Conservation (phyloP, 2,888 invertebrate species). For the Sminthurinus aureus region DNA sequence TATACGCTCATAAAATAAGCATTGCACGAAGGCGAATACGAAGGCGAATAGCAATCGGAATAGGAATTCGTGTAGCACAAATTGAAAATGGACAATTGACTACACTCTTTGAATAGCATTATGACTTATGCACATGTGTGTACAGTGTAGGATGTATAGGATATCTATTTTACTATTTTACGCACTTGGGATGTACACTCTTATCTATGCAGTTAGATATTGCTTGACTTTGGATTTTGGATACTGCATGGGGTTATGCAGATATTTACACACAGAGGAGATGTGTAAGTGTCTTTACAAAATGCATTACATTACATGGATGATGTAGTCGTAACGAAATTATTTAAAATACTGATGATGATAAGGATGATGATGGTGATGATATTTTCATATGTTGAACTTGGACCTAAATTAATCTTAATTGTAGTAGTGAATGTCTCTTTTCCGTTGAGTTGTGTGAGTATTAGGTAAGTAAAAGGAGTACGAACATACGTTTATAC, state of each 20-base stretch:
- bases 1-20: neutral
- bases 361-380: neutral
- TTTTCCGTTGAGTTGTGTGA: too few relatives aligned
- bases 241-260: neutral
- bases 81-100: slow-evolving; percentile 13
- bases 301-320: neutral
- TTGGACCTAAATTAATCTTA: slow-evolving; percentile 31
- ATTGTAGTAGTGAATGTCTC: neutral
- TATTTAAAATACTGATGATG: neutral
- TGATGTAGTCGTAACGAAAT: neutral
- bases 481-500: too few relatives aligned
- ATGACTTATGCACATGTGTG: too few relatives aligned
- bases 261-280: too few relatives aligned
- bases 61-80: neutral
- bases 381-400: neutral
- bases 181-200: neutral
- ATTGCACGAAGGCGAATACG: neutral
- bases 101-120: too few relatives aligned
- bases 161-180: too few relatives aligned
- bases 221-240: neutral
- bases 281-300: neutral
- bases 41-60: neutral
- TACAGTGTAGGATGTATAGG: too few relatives aligned
- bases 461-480: too few relatives aligned
- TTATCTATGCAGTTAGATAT: neutral